phyloP scores from a whole-genome alignment of 2,113 vertebrate genomes.

The Pluvialis apricaria region DNA sequence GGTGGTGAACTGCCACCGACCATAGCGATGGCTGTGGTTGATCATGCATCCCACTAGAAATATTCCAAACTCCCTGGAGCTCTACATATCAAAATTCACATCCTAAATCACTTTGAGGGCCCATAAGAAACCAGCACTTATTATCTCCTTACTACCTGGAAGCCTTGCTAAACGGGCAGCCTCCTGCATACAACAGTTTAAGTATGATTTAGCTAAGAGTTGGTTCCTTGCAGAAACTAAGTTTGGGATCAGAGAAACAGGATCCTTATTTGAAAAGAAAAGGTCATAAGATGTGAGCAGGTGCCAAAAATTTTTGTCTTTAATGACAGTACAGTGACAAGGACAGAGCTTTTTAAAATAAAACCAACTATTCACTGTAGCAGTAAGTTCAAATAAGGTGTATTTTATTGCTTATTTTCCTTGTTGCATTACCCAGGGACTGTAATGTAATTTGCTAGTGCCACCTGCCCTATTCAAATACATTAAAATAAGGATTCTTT shows the following conservation, averaged over 20 bases:
- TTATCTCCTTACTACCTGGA: background rate
- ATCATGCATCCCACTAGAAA: background rate
- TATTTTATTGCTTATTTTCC: slow-evolving; percentile 12
- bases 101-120: background rate
- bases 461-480: slow-evolving; percentile 9
- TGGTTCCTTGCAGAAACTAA: background rate
- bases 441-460: slow-evolving; percentile 3
- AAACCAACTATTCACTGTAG: background rate
- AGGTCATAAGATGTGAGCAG: background rate
- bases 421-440: background rate
- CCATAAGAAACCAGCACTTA: background rate
- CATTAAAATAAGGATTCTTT: slow-evolving; percentile 13
- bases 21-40: background rate
- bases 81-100: background rate
- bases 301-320: background rate
- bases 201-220: background rate
- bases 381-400: background rate
- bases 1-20: background rate
- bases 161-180: background rate
- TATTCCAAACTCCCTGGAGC: background rate
- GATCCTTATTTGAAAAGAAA: background rate
- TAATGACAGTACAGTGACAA: background rate
- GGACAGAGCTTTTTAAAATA: background rate
- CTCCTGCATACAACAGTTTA: background rate
- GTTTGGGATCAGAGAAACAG: background rate